A percentile compares a stretch with the other conserved stretches of the same genome.
phyloP scores from a whole-genome alignment of 2,113 vertebrate genomes.

The Gila orcuttii region DNA sequence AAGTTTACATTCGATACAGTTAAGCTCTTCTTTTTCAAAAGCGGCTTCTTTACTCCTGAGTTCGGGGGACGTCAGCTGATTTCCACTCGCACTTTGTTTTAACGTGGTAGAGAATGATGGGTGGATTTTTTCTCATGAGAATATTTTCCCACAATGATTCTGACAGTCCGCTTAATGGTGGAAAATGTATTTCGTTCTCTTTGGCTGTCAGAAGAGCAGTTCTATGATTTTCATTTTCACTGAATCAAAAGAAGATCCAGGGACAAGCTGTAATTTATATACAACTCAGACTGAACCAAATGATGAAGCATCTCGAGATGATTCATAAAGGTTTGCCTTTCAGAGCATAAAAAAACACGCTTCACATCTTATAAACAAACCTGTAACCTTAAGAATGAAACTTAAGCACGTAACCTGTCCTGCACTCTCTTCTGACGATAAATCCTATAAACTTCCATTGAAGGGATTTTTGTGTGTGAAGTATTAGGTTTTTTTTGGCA shows the following conservation, averaged over 20 bases:
- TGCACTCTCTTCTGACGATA: not conserved
- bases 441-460: not conserved
- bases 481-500: not conserved
- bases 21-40: not conserved
- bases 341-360: not conserved
- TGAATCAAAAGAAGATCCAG: not conserved
- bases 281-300: not conserved
- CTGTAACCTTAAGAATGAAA: not conserved
- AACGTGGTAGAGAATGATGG: not conserved
- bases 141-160: not conserved
- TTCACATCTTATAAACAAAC: not conserved
- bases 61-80: not conserved
- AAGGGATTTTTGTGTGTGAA: not conserved
- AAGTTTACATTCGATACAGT: not conserved
- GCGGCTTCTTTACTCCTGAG: not conserved
- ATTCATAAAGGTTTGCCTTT: no score
- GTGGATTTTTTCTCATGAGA: not conserved
- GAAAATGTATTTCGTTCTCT: not conserved
- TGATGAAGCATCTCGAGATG: not conserved
- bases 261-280: not conserved
- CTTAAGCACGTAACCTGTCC: not conserved
- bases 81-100: not conserved
- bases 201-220: not conserved
- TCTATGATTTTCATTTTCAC: not conserved
- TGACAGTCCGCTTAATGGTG: not conserved